Base-by-base conservation (phyloP, 2,888 invertebrate species). In the Pantelozetes paolii region DNA sequence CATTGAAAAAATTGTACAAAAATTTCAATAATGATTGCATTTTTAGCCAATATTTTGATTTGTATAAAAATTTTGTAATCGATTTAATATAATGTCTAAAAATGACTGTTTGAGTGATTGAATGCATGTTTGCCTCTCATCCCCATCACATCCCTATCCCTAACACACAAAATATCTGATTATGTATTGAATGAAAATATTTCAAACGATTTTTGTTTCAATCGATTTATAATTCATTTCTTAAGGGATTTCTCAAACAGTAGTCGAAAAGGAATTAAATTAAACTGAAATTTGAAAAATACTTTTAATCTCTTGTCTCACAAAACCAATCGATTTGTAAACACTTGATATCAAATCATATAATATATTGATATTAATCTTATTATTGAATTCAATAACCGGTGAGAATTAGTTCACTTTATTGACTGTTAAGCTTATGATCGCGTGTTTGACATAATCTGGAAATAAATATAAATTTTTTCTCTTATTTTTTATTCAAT, bases 321-420 rank as follows among this genome's bases (percentile, higher is more conserved):
- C n/a, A 62, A 15, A n/a, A 32, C 20, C 28, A 36, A 62, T 62
- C 62, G 62, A 62, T 62, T 62, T 62, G 62, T 62, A n/a, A 62
- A 28, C 26, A 45, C 45, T 11, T 45, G n/a, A 45, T 45, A 45
- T 8, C 45, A 45, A 15, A 45, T 5, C 11, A 36, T 36, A 8
- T 8, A 36, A 50, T 50, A 54, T 26, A 54, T 23, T 23, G 54
- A 23, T 54, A 26, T 23, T 54, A 54, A 54, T 54, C 54, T 23
- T 54, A 26, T 54, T 54, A 54, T 54, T 9, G 20, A 54, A 54
- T 26, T 23, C 54, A 54, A 54, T 54, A 54, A 54, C 54, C 54
- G 54, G 54, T 54, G 54, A 54, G 54, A 54, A 54, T 54, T 54
- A 54, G 54, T 54, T 26, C 54, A 26, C 54, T 54, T 50, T 23